Evolutionary conservation across 1,140 invertebrate genomes (phyloP).

Genomic region (Eciton burchellii): DNA sequence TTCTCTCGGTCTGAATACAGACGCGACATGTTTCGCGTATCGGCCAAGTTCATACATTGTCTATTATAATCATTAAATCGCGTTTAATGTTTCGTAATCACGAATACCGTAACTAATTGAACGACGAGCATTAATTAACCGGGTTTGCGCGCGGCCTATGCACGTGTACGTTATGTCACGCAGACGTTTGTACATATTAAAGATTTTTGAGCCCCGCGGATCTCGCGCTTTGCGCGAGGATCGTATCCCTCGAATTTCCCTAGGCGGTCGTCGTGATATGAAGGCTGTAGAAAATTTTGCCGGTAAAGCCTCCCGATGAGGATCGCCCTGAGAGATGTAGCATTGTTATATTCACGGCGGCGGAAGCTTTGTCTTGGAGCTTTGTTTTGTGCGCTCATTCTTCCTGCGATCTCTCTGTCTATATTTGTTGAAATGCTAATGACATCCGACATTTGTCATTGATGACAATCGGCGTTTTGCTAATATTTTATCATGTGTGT

Average conservation of each 20-base stretch:
- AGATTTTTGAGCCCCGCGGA: neutral
- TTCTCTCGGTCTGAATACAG: neutral
- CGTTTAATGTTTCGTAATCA: neutral
- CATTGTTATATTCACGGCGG: neutral
- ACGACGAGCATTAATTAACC: constrained; percentile 22
- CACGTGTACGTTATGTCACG: neutral
- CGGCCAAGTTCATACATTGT: neutral
- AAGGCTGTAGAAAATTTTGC: constrained; percentile 7
- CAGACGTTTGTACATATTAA: neutral
- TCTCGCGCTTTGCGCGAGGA: neutral
- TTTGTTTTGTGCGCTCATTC: neutral
- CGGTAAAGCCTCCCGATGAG: neutral
- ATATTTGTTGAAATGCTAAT: too few relatives aligned
- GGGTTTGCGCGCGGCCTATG: neutral
- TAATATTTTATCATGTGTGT: too few relatives aligned
- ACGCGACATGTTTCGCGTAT: neutral
- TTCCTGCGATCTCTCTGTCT: neutral
- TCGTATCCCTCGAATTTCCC: constrained; percentile 10
- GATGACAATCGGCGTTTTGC: too few relatives aligned
- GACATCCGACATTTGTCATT: too few relatives aligned
- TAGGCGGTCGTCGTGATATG: neutral
- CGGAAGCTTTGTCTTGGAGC: neutral
- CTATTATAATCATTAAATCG: neutral
- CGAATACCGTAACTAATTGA: constrained; percentile 25
- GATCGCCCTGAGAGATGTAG: neutral